Evolutionary conservation across 2,113 vertebrate genomes (phyloP), one percentile per base, ranked within the genome.

Genomic region (Xiphorhynchus elegans): DNA sequence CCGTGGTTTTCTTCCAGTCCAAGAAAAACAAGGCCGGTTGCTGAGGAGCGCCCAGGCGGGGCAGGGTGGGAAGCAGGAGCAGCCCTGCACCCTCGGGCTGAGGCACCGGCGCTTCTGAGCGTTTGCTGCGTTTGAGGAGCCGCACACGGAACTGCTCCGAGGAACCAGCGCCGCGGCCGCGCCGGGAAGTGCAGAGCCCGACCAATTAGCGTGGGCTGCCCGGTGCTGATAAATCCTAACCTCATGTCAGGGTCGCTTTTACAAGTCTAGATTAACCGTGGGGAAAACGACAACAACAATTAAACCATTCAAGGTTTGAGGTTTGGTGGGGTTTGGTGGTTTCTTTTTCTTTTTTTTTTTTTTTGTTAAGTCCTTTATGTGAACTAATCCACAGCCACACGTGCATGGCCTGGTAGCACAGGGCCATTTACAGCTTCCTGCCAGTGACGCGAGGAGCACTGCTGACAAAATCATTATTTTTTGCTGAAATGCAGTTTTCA

Each of bases 271-370:
- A 86, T 94, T 84, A 94, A 80, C 89, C 2, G 3, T 44, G 67
- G 72, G 53, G 79, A 58, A 95, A 94, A 88, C 2, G n/a, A 89
- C 86, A 89, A 83, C 87, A 93, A 93, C 85, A 86, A 95, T 90
- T 79, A 66, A 94, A 84, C 76, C 84, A 93, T 87, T 81, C 88
- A 95, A 46, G 66, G 37, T 72, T 64, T 73, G 77, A 46, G 44
- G 31, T 46, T 64, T 69, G 42, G 35, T 59, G 40, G 28, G 3
- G 20, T 56, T n/a, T 42, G 33, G 21, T 29, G 14, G 53, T 33
- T 26, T 53, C 14, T 73, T 13, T 12, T 33, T 7, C 37, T 37
- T 37, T 37, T 37, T 31, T 53, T 42, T 17, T 44, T 11, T 73
- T 89, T 62, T 31, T 44, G 6, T 77, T 18, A 88, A 92, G 47